These are phyloP conservation scores for Parnassius apollo DNA, from an alignment of 2,888 invertebrate genomes.

Conservation along the genomic window DNA sequence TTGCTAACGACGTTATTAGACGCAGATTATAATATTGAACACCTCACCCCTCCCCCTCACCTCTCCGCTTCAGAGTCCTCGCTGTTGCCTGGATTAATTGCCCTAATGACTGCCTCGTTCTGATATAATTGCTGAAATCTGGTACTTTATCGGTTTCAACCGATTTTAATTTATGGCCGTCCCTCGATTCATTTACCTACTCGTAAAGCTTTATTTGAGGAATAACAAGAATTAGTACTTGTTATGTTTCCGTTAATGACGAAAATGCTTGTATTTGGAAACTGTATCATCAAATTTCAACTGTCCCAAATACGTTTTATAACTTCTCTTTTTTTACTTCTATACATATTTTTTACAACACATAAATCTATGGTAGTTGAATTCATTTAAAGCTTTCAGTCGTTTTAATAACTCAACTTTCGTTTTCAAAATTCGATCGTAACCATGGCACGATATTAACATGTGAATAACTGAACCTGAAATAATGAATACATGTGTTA, in stretches of 20 bases:
- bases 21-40: constrained; percentile 67
- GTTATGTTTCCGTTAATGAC: constrained; percentile 3
- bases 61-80: constrained; percentile 38
- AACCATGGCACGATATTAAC: constrained; percentile 2
- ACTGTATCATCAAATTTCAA: neutral
- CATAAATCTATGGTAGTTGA: no score
- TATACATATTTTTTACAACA: no score
- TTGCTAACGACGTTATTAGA: constrained; percentile 80
- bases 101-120: constrained; percentile 74
- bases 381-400: no score
- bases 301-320: no score
- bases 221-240: neutral
- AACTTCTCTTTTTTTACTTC: no score
- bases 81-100: constrained; percentile 56
- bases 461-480: constrained; percentile 13
- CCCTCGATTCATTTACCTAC: neutral
- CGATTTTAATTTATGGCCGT: constrained; percentile 20
- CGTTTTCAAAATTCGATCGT: neutral
- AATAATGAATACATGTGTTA: constrained; percentile 37
- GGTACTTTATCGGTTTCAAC: constrained; percentile 54
- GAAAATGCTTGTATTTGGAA: constrained; percentile 2
- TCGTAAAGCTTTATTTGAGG: constrained; percentile 1
- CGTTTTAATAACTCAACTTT: no score
- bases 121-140: constrained; percentile 71
- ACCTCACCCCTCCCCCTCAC: constrained; percentile 41